phyloP scores from a whole-genome alignment of 2,113 vertebrate species.

The Clarias batrachus region DNA sequence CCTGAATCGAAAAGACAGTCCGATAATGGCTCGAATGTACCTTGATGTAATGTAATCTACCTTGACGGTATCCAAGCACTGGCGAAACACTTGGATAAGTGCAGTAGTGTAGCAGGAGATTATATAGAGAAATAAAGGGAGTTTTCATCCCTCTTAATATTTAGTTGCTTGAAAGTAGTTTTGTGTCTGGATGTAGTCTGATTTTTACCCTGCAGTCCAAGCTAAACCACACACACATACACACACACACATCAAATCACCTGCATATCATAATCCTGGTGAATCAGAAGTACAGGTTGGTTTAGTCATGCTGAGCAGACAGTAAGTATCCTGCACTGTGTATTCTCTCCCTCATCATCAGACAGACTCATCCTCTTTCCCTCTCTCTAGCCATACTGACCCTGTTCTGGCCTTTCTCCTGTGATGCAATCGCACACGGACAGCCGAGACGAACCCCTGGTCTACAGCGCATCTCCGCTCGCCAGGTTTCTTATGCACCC shows the following conservation, averaged over 20 bases:
- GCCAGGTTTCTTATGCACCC: neutral
- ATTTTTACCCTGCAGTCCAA: neutral
- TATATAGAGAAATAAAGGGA: too few relatives aligned
- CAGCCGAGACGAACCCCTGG: neutral
- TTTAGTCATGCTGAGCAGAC: neutral
- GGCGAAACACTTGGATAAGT: too few relatives aligned
- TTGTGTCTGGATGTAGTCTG: neutral
- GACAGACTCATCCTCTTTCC: neutral
- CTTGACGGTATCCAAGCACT: too few relatives aligned
- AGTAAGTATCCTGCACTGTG: neutral
- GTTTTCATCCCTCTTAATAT: too few relatives aligned
- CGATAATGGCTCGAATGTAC: too few relatives aligned
- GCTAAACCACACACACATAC: neutral
- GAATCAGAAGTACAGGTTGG: neutral
- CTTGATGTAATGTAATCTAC: too few relatives aligned
- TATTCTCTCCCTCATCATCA: neutral
- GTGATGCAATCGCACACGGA: neutral
- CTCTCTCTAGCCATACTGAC: neutral
- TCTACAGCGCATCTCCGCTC: neutral
- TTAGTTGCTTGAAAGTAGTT: neutral
- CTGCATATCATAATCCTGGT: slow-evolving; percentile 6
- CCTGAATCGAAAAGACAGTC: too few relatives aligned
- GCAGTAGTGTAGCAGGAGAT: too few relatives aligned
- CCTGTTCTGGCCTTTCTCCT: neutral
- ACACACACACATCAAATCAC: slow-evolving; percentile 17